phyloP scores from a whole-genome alignment of 2,113 vertebrate species.

The Grantiella picta region DNA sequence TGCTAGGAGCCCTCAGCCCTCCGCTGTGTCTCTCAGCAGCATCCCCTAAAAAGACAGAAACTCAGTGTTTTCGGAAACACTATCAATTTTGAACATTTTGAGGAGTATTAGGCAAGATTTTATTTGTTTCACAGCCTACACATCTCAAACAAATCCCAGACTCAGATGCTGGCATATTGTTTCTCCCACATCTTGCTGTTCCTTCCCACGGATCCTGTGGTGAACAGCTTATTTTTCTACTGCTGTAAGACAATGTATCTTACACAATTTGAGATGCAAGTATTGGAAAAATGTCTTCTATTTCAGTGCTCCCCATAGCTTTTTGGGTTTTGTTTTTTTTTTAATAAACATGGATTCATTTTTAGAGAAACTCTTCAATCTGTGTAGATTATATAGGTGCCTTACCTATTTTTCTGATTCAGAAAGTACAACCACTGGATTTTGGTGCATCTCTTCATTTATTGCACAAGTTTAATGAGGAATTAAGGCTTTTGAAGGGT shows the following conservation, averaged over 20 bases:
- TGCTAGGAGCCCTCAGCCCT: accelerated
- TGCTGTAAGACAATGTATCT: not conserved
- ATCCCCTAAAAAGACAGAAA: not conserved
- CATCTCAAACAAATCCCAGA: not conserved
- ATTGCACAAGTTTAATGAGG: not conserved
- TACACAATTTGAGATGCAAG: not conserved
- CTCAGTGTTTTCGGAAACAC: not conserved
- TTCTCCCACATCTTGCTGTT: not conserved
- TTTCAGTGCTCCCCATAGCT: not conserved
- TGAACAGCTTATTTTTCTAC: not conserved
- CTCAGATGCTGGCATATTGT: not conserved
- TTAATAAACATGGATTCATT: not conserved
- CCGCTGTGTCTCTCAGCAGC: not conserved
- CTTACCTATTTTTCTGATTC: not conserved
- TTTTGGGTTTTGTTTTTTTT: not conserved
- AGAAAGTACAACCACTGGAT: not conserved
- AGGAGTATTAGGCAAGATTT: not conserved
- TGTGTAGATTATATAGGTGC: not conserved
- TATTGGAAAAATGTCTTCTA: not conserved
- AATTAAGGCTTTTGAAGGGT: not conserved
- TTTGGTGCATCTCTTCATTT: not conserved
- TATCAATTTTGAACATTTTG: not conserved
- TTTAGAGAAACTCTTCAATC: not conserved
- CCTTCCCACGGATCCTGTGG: not conserved
- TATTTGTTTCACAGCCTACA: not conserved